phyloP scores from a whole-genome alignment of 2,888 invertebrate genomes.

The Rhagonycha lutea region DNA sequence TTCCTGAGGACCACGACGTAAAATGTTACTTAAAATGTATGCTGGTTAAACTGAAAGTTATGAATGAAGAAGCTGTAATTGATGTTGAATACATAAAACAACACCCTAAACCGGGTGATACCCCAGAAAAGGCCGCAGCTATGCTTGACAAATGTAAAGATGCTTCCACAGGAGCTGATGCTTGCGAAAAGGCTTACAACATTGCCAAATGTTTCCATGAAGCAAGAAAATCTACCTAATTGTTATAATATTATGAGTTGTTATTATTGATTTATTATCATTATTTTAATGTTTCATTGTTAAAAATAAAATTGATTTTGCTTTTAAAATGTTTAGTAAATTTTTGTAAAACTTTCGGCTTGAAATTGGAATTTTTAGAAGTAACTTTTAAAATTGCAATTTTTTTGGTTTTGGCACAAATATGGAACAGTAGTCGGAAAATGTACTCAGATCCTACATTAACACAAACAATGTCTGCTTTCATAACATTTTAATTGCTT shows the following conservation, averaged over 20 bases:
- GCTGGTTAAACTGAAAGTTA: slow-evolving; percentile 56
- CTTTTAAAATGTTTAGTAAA: neutral
- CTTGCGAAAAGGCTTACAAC: slow-evolving; percentile 37
- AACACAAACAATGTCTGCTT: neutral
- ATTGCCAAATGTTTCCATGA: slow-evolving; percentile 36
- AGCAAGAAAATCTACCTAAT: slow-evolving; percentile 3
- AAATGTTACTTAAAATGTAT: slow-evolving; percentile 59
- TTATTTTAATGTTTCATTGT: neutral
- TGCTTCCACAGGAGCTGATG: slow-evolving; percentile 47
- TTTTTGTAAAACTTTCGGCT: too few relatives aligned
- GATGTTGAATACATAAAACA: slow-evolving; percentile 47
- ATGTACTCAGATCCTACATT: neutral
- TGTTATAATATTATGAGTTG: neutral
- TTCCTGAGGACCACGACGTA: slow-evolving; percentile 40
- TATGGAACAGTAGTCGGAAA: neutral
- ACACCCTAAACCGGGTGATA: slow-evolving; percentile 52
- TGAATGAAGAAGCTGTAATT: slow-evolving; percentile 43
- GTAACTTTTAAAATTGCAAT: neutral
- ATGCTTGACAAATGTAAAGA: slow-evolving; percentile 53
- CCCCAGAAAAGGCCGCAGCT: slow-evolving; percentile 51
- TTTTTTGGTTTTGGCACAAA: neutral
- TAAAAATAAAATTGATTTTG: neutral
- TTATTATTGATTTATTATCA: neutral
- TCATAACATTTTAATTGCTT: neutral
- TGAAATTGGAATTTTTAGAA: too few relatives aligned